Evolutionary conservation across 1,140 invertebrate species (phyloP).

Genomic region (Caerostris extrusa): DNA sequence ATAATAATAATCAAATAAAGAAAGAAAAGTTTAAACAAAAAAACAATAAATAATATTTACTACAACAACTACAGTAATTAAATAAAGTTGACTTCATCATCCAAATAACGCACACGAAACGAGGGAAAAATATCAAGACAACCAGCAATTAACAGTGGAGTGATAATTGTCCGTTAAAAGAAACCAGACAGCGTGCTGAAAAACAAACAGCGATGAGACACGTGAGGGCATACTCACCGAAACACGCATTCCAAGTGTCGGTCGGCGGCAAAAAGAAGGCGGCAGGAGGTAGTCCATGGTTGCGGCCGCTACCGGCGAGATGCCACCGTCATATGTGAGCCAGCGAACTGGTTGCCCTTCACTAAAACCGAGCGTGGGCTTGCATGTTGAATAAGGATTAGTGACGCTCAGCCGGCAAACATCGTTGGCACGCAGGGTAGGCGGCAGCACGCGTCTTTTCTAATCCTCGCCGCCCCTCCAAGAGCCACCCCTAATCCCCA

Average conservation of each 20-base stretch:
- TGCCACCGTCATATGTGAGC: conserved; percentile 18
- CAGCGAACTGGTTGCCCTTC: conserved; percentile 10
- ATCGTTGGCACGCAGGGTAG: conserved; percentile 66
- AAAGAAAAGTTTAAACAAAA: no score
- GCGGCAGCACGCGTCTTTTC: conserved; percentile 68
- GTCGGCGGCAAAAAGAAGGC: conserved; percentile 28
- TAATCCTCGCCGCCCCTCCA: conserved; percentile 40
- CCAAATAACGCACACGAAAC: neutral
- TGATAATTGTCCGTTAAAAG: neutral
- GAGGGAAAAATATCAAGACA: neutral
- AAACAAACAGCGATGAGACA: neutral
- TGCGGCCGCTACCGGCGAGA: conserved; percentile 40
- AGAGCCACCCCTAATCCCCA: conserved; percentile 67
- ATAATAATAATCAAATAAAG: no score
- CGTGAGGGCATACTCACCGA: conserved; percentile 58
- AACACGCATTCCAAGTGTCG: conserved; percentile 65
- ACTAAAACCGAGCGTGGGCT: conserved; percentile 61
- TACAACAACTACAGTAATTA: no score
- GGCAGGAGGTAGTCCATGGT: conserved; percentile 55
- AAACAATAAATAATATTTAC: no score
- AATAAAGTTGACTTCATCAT: neutral
- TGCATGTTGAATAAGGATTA: conserved; percentile 71
- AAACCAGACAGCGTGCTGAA: neutral
- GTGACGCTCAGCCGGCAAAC: conserved; percentile 70
- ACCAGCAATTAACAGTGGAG: neutral